Evolutionary conservation across 2,797 vertebrate genomes (phyloP).

Genomic region (Poecile montanus): DNA sequence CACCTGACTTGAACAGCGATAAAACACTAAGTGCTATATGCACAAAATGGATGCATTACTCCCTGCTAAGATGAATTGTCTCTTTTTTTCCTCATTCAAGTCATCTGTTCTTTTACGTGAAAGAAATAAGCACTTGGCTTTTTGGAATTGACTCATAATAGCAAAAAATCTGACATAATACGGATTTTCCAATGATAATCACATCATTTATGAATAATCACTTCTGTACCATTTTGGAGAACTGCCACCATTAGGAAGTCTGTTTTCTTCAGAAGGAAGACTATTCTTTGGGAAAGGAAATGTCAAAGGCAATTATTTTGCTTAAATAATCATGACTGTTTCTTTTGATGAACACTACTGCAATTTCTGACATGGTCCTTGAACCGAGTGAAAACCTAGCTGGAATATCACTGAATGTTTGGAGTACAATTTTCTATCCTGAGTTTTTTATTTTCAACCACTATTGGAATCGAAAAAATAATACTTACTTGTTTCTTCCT

Average conservation of each 20-base stretch:
- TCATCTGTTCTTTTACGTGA: background rate
- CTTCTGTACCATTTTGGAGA: slow-evolving; percentile 31
- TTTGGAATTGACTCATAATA: background rate
- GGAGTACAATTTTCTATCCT: background rate
- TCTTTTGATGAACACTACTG: slow-evolving; percentile 18
- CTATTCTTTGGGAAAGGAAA: slow-evolving; percentile 26
- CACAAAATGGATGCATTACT: background rate
- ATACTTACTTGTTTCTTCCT: background rate
- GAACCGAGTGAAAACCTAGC: background rate
- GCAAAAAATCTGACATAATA: background rate
- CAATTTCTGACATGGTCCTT: background rate
- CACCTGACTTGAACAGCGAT: background rate
- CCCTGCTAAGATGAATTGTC: background rate
- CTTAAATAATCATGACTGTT: slow-evolving; percentile 12
- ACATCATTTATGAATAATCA: background rate
- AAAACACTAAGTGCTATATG: background rate
- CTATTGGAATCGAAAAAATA: background rate
- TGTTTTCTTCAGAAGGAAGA: slow-evolving; percentile 10
- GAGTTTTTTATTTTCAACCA: background rate
- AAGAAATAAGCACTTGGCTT: background rate
- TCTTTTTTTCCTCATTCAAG: background rate
- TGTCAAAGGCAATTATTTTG: slow-evolving; percentile 41
- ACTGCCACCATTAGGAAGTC: slow-evolving; percentile 26
- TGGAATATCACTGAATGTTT: background rate
- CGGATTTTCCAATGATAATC: background rate